Evolutionary conservation across 2,113 vertebrate species (phyloP), one percentile per base, ranked within the genome.

Genomic region (Meles meles): DNA sequence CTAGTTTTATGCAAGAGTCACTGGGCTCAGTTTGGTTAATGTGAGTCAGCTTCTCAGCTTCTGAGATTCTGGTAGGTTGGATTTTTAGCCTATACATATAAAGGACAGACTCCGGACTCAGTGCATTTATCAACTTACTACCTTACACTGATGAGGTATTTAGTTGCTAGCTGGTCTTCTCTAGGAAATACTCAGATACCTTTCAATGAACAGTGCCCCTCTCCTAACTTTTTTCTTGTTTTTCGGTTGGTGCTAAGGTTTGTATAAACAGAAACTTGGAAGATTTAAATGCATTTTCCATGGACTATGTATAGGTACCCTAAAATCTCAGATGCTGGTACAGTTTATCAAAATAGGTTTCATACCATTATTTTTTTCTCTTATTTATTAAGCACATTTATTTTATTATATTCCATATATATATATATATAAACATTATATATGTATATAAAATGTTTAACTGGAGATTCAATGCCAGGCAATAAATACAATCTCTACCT

Each of bases 231-330:
- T 79, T 91, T 47, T 47, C 55, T 84, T 95, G 17, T 87, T 91
- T 79, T 85, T n/a, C 18, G 87, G 52, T 63, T 93, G 63, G 72
- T 8, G 8, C 21, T 90, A 89, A 96, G 52, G 7, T 95, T 91
- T 47, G 10, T 89, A 39, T 71, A 86, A 61, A 91, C 29, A 94
- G 71, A 87, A 71, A 47, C 23, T 52, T 87, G 9, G 37, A 89
- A 97, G 92, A 88, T 92, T 90, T 88, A 20, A 31, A 42, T 49
- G 80, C 15, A 69, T 96, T 93, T 93, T 96, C n/a, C 79, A 34
- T 67, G 44, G 69, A 88, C 39, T 79, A 15, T 49, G 37, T 86
- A 37, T 18, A 96, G 39, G 57, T 74, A 77, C 55, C 9, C 74
- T 92, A 71, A 93, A 90, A 82, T 79, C 85, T 44, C 71, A 97